These are phyloP conservation scores for Colinus virginianus DNA, from an alignment of 2,113 vertebrate genomes.

Conservation along the genomic window DNA sequence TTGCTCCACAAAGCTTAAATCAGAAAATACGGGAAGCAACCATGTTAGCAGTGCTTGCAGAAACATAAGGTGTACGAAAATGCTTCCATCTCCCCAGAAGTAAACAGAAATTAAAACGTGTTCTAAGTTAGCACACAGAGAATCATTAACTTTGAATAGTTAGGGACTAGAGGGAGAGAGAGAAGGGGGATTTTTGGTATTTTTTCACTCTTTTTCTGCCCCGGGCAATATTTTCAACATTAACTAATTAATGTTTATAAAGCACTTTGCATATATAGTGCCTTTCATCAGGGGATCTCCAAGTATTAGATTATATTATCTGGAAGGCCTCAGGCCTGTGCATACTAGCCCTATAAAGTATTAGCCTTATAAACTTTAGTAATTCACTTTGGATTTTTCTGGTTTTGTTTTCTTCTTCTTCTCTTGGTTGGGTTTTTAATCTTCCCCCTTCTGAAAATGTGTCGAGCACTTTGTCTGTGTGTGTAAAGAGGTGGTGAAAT, in stretches of 20 bases:
- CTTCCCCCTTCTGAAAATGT: constrained; percentile 40
- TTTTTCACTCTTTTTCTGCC: constrained; percentile 19
- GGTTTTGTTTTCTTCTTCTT: background rate
- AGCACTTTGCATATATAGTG: constrained; percentile 78
- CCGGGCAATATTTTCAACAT: constrained; percentile 70
- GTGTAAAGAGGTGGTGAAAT: constrained; percentile 4
- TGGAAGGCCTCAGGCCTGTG: constrained; percentile 69
- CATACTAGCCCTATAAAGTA: constrained; percentile 60
- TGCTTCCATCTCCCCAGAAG: constrained; percentile 40
- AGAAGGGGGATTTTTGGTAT: constrained; percentile 55
- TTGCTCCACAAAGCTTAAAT: background rate
- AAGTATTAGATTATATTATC: constrained; percentile 74
- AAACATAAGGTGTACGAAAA: background rate
- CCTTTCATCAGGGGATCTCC: constrained; percentile 77
- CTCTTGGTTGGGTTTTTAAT: constrained; percentile 50
- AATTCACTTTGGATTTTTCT: constrained; percentile 14
- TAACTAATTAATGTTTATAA: constrained; percentile 79
- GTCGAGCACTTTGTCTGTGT: background rate
- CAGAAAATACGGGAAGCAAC: background rate
- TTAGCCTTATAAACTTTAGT: constrained; percentile 57
- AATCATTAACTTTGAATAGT: constrained; percentile 66
- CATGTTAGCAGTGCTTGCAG: background rate
- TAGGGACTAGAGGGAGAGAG: constrained; percentile 56
- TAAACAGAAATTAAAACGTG: constrained; percentile 67
- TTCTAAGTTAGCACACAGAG: constrained; percentile 52